These are phyloP conservation scores for Marmota monax DNA, from an alignment of 2,113 vertebrate species.

Conservation along the genomic window DNA sequence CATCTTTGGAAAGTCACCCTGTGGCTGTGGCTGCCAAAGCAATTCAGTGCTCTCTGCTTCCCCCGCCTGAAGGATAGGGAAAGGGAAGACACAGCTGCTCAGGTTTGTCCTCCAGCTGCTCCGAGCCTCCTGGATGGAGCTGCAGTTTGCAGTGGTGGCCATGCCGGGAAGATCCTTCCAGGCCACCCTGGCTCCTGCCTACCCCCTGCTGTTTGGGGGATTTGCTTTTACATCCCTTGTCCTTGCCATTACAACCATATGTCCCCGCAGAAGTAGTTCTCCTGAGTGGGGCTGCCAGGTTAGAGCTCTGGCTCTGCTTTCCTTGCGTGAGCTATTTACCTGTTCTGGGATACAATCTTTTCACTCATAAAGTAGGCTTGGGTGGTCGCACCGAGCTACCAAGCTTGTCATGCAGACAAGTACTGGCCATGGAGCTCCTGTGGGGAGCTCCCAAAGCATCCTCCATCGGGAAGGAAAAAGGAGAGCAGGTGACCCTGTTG, in stretches of 20 bases:
- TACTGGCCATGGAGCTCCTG: no score
- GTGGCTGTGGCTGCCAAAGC: not conserved
- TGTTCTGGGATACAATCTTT: not conserved
- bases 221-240: not conserved
- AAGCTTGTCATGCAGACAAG: not conserved
- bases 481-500: not conserved
- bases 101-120: not conserved
- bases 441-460: not conserved
- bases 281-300: not conserved
- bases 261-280: not conserved
- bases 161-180: rapidly evolving
- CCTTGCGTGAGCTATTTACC: not conserved
- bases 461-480: not conserved
- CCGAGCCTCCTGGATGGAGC: rapidly evolving
- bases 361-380: not conserved
- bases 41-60: not conserved
- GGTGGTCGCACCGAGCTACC: not conserved
- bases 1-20: not conserved
- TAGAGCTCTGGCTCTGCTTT: not conserved
- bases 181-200: not conserved
- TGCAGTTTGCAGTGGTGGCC: rapidly evolving
- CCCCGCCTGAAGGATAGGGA: not conserved
- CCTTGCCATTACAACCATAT: not conserved
- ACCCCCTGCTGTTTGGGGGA: rapidly evolving
- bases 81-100: not conserved